Evolutionary conservation across 2,797 vertebrate genomes (phyloP).

Genomic region (Remorina albescens): DNA sequence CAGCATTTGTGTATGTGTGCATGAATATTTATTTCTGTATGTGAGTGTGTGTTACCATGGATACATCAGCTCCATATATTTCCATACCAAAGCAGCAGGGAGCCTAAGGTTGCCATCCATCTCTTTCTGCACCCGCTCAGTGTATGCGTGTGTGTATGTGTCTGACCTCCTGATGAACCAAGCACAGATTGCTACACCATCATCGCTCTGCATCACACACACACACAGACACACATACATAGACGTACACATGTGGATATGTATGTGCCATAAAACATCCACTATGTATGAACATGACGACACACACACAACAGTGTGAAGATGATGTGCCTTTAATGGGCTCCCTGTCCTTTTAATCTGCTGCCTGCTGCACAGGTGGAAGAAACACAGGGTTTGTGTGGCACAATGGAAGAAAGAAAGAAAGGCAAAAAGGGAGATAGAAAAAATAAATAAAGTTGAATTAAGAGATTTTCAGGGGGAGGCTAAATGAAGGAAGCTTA

Average conservation of each 20-base stretch:
- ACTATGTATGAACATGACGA: conserved; percentile 60
- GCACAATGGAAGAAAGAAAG: conserved; percentile 20
- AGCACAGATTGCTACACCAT: conserved; percentile 55
- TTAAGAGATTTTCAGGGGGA: conserved; percentile 14
- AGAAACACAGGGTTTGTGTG: conserved; percentile 30
- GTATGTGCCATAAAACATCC: conserved; percentile 53
- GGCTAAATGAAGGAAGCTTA: conserved; percentile 19
- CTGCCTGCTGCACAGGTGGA: conserved; percentile 65
- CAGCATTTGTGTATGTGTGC: conserved; percentile 7
- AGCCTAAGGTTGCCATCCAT: conserved; percentile 65
- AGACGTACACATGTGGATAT: conserved; percentile 29
- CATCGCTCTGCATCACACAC: conserved; percentile 41
- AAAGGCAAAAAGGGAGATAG: not conserved
- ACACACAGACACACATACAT: conserved; percentile 13
- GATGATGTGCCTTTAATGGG: conserved; percentile 72
- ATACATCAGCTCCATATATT: conserved; percentile 53
- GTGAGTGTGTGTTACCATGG: conserved; percentile 48
- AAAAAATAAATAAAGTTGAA: not conserved
- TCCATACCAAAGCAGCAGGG: conserved; percentile 70
- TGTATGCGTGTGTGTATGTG: not conserved
- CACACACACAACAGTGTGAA: conserved; percentile 46
- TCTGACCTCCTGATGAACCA: conserved; percentile 76
- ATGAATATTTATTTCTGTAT: conserved; percentile 4
- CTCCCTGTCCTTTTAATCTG: conserved; percentile 65
- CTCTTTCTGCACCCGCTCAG: conserved; percentile 55